phyloP scores from a whole-genome alignment of 2,888 invertebrate species.

The Ganaspis brasiliensis region DNA sequence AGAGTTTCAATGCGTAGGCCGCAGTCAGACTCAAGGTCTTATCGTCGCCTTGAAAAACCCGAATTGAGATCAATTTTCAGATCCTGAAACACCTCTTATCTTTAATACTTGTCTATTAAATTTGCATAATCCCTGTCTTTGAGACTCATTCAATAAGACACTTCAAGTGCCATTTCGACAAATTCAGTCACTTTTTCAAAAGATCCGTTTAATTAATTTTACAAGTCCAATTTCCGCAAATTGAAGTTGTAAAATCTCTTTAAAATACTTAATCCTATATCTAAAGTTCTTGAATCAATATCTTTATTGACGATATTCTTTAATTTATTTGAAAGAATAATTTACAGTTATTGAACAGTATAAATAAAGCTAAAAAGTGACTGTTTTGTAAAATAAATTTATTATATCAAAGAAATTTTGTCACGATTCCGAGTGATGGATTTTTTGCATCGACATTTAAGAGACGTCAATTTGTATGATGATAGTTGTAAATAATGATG shows the following conservation, averaged over 20 bases:
- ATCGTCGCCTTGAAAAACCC: background rate
- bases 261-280: too few species aligned
- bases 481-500: constrained; percentile 24
- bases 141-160: background rate
- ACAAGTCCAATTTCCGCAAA: too few species aligned
- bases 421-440: too few species aligned
- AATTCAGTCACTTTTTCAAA: background rate
- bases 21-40: constrained; percentile 39
- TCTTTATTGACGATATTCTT: too few species aligned
- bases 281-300: too few species aligned
- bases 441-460: too few species aligned
- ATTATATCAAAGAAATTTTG: too few species aligned
- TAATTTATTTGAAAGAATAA: background rate
- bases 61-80: constrained; percentile 1
- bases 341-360: background rate
- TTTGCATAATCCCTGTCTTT: background rate
- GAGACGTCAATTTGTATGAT: background rate
- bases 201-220: too few species aligned
- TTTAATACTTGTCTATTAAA: background rate
- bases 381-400: too few species aligned
- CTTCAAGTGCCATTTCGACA: too few species aligned
- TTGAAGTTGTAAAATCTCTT: too few species aligned
- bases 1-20: constrained; percentile 18
- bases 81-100: background rate
- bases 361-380: background rate